A percentile compares a stretch with the other conserved stretches of the same genome.
Evolutionary conservation across 2,113 vertebrate species (phyloP).

Genomic region (Guaruba guarouba): DNA sequence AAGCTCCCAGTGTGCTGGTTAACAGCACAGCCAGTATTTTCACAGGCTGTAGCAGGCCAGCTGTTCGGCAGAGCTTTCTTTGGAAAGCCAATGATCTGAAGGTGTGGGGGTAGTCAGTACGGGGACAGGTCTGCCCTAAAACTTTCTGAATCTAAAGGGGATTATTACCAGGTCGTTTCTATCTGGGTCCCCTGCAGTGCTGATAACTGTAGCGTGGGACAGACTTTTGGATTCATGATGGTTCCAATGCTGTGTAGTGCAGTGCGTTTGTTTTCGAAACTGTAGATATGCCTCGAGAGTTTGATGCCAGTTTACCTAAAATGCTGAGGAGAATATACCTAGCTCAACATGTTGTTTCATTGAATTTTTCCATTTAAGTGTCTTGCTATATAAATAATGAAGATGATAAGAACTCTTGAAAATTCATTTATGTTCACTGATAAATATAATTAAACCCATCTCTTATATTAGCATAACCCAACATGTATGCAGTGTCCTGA

Average conservation of each 20-base stretch:
- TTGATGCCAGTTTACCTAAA: not conserved
- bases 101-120: not conserved
- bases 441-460: not conserved
- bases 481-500: not conserved
- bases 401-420: not conserved
- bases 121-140: not conserved
- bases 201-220: not conserved
- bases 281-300: not conserved
- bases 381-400: not conserved
- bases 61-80: not conserved
- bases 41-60: not conserved
- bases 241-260: not conserved
- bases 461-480: not conserved
- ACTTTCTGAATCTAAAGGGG: not conserved
- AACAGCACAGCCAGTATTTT: not conserved
- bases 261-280: not conserved
- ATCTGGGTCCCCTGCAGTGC: not conserved
- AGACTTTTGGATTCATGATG: fast-evolving
- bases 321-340: not conserved
- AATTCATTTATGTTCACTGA: not conserved
- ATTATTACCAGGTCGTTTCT: not conserved
- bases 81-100: not conserved
- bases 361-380: not conserved
- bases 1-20: not conserved
- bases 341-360: not conserved